phyloP scores from a whole-genome alignment of 2,888 invertebrate species.

The Cepaea hortensis region DNA sequence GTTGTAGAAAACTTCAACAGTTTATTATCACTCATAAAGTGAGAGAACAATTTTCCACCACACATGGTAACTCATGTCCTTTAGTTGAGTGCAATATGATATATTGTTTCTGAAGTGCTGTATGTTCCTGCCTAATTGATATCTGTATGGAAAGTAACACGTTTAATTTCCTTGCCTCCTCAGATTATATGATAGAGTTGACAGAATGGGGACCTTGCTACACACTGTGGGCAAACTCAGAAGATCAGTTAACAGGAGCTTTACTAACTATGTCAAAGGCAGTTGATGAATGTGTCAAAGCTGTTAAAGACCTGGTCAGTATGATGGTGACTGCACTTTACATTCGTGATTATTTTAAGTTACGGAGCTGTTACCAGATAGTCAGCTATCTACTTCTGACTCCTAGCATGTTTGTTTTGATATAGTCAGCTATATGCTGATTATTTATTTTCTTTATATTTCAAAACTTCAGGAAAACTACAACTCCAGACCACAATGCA shows the following conservation, averaged over 20 bases:
- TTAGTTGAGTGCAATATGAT: no score
- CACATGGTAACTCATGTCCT: no score
- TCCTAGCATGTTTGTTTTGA: neutral
- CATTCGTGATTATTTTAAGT: neutral
- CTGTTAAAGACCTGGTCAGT: conserved; percentile 72
- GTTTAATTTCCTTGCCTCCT: conserved; percentile 12
- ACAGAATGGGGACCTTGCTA: conserved; percentile 82
- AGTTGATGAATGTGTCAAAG: conserved; percentile 67
- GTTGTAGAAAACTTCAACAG: no score
- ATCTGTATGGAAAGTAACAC: no score
- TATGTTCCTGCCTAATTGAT: no score
- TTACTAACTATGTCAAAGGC: conserved; percentile 72
- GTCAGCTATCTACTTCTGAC: no score
- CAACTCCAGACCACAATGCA: no score
- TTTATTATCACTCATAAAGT: no score
- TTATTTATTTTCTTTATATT: neutral
- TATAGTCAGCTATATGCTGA: neutral
- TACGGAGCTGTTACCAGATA: neutral
- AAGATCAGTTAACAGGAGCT: conserved; percentile 75
- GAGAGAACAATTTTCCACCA: no score
- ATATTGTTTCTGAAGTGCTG: no score
- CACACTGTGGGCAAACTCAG: conserved; percentile 81
- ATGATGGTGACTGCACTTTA: neutral
- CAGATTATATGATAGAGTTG: conserved; percentile 73
- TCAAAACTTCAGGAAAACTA: no score